These are phyloP conservation scores for Elegia similella DNA, from an alignment of 2,888 invertebrate species.

Conservation along the genomic window DNA sequence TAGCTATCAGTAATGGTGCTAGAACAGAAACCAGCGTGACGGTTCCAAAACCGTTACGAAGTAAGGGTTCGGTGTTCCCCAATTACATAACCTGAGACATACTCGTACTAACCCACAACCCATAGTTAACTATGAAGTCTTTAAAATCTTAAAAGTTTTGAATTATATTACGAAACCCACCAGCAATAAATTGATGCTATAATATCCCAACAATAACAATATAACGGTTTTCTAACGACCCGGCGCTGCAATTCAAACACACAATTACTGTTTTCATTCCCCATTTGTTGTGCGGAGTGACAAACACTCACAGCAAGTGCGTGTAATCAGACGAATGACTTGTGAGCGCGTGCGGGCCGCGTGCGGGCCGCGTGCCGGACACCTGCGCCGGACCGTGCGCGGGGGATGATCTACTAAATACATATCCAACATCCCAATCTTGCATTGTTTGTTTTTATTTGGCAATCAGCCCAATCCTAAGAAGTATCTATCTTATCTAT, in stretches of 20 bases:
- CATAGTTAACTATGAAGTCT: too few relatives aligned
- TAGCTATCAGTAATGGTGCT: too few relatives aligned
- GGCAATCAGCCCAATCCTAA: too few relatives aligned
- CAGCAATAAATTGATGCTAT: not conserved
- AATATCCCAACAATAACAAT: constrained; percentile 44
- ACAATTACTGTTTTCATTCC: constrained; percentile 55
- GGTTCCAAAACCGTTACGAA: too few relatives aligned
- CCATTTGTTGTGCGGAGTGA: constrained; percentile 49
- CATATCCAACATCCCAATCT: not conserved
- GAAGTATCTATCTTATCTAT: too few relatives aligned
- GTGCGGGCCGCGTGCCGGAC: constrained; percentile 49
- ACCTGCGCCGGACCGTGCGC: constrained; percentile 46
- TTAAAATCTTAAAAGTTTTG: too few relatives aligned
- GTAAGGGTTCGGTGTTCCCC: too few relatives aligned
- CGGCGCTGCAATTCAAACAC: constrained; percentile 45
- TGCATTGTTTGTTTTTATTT: not conserved
- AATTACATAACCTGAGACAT: too few relatives aligned
- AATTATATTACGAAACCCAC: not conserved
- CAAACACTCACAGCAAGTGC: constrained; percentile 71
- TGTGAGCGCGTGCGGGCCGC: constrained; percentile 44
- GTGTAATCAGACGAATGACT: constrained; percentile 49
- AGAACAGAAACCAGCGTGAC: too few relatives aligned
- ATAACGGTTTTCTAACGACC: constrained; percentile 50
- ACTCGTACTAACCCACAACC: too few relatives aligned
- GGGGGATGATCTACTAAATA: not conserved